These are phyloP conservation scores for Donacobius atricapilla DNA, from an alignment of 2,113 vertebrate species.

Conservation along the genomic window DNA sequence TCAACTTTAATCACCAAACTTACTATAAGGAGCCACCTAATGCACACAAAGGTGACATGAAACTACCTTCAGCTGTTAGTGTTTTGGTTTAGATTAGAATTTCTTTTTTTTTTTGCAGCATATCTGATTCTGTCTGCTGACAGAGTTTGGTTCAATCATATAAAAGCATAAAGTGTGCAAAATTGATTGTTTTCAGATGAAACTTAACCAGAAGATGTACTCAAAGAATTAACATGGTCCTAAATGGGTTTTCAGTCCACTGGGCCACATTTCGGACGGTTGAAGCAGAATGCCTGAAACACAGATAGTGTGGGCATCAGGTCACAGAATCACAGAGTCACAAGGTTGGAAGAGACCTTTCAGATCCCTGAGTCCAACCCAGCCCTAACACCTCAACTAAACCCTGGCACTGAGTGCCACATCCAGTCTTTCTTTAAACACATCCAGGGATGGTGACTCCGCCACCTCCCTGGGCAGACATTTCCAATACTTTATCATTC, in stretches of 20 bases:
- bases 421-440: not conserved
- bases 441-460: not conserved
- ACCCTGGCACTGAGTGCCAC: fast-evolving
- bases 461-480: fast-evolving
- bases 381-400: not conserved
- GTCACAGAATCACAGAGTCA: not conserved
- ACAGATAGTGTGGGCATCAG: fast-evolving
- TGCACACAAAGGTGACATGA: not conserved
- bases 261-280: not conserved
- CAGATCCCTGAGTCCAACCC: not conserved
- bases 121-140: not conserved
- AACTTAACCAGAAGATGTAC: not conserved
- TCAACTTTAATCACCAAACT: not conserved
- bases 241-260: not conserved
- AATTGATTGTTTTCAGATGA: not conserved
- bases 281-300: not conserved
- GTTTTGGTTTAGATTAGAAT: not conserved
- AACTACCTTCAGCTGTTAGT: not conserved
- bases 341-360: not conserved
- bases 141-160: not conserved
- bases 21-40: not conserved
- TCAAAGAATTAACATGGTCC: fast-evolving
- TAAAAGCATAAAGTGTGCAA: not conserved
- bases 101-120: not conserved
- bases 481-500: not conserved